phyloP scores from a whole-genome alignment of 2,888 invertebrate genomes.

The Netelia fuscicornis region DNA sequence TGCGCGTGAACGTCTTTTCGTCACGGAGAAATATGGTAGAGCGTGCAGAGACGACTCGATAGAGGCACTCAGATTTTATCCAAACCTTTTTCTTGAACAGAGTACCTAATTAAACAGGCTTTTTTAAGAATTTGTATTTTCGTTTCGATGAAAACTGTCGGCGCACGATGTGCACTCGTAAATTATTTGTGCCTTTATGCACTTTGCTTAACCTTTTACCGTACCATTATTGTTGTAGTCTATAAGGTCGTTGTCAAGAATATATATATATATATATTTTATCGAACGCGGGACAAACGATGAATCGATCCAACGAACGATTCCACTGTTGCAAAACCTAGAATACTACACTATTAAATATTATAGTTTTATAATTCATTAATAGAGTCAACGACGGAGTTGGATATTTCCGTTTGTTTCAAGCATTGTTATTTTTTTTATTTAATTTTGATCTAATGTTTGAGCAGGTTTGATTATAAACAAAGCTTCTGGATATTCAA shows the following conservation, averaged over 20 bases:
- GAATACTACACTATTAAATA: too few relatives aligned
- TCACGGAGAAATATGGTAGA: conserved; percentile 94
- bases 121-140: conserved; percentile 79
- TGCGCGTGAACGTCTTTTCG: conserved; percentile 94
- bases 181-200: conserved; percentile 58
- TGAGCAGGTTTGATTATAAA: background rate
- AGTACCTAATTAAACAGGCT: conserved; percentile 78
- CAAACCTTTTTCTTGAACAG: conserved; percentile 91
- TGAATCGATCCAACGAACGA: too few relatives aligned
- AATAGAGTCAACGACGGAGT: too few relatives aligned
- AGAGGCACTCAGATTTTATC: conserved; percentile 97
- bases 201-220: conserved; percentile 41
- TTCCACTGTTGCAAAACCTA: too few relatives aligned
- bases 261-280: conserved; percentile 50
- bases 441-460: background rate
- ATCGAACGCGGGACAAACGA: background rate
- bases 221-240: conserved; percentile 43
- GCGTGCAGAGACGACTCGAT: conserved; percentile 98
- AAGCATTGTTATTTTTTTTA: too few relatives aligned
- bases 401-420: too few relatives aligned
- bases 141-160: background rate
- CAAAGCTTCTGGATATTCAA: background rate
- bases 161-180: conserved; percentile 18
- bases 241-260: conserved; percentile 54
- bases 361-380: too few relatives aligned